phyloP scores from a whole-genome alignment of 2,113 vertebrate species.

The Catagonus wagneri region DNA sequence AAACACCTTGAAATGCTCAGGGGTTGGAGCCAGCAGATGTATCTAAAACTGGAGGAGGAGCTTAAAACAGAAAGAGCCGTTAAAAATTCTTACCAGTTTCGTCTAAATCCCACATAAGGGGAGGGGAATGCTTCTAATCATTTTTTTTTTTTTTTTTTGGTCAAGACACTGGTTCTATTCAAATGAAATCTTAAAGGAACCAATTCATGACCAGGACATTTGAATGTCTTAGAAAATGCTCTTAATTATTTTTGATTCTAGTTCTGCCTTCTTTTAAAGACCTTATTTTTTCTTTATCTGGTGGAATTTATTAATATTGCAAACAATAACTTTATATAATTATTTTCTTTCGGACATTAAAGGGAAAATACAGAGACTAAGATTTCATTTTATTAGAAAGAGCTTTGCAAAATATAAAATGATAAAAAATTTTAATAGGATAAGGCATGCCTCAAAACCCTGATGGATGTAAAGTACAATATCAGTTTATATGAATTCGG shows the following conservation, averaged over 20 bases:
- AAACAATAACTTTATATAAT: background rate
- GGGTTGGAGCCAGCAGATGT: background rate
- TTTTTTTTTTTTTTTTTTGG: too few species aligned
- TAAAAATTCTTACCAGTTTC: background rate
- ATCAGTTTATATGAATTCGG: background rate
- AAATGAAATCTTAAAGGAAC: slow-evolving; percentile 22
- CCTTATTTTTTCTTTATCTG: background rate
- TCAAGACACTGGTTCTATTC: slow-evolving; percentile 42
- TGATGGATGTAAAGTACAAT: background rate
- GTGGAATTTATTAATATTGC: background rate
- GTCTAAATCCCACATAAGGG: background rate
- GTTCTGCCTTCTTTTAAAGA: background rate
- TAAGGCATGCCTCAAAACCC: background rate
- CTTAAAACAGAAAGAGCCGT: background rate
- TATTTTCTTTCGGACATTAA: slow-evolving; percentile 1
- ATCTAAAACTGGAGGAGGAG: background rate
- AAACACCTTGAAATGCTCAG: background rate
- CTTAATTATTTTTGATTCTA: background rate
- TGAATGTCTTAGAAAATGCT: slow-evolving; percentile 14
- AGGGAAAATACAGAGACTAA: background rate
- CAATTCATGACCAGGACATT: background rate
- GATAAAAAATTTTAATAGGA: background rate
- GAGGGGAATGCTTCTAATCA: background rate
- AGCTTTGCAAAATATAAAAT: slow-evolving; percentile 7
- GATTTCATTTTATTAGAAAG: background rate